These are phyloP conservation scores for Cottus gobio DNA, from an alignment of 2,113 vertebrate genomes.

Conservation along the genomic window DNA sequence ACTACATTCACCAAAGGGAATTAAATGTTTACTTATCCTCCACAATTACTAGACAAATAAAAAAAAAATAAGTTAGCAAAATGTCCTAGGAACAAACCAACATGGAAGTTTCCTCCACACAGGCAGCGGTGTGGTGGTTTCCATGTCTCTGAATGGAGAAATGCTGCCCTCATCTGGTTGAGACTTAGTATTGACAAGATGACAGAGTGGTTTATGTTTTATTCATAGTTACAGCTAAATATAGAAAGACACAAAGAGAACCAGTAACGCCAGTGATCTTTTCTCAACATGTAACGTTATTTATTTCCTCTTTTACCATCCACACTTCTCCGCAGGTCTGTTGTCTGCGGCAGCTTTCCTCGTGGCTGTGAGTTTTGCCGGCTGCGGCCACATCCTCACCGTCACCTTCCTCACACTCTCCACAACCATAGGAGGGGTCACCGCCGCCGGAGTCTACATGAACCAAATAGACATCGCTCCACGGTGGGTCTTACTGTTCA, in stretches of 20 bases:
- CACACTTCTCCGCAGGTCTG: conserved; percentile 65
- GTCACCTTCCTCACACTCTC: conserved; percentile 81
- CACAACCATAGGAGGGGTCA: conserved; percentile 67
- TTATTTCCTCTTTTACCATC: too few relatives aligned
- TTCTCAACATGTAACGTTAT: background rate
- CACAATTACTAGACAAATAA: background rate
- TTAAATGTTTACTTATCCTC: background rate
- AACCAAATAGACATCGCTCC: conserved; percentile 89
- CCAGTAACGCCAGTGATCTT: background rate
- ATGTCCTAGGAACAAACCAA: background rate
- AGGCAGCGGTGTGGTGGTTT: background rate
- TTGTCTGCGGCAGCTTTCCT: conserved; percentile 74
- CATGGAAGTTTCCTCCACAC: too few relatives aligned
- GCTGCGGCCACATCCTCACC: conserved; percentile 74
- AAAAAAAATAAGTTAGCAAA: too few relatives aligned
- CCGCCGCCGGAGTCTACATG: conserved; percentile 80
- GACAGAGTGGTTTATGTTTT: background rate
- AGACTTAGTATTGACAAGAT: background rate
- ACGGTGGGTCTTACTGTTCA: conserved; percentile 62
- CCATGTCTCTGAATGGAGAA: background rate
- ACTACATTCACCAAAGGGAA: background rate
- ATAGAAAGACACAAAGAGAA: background rate
- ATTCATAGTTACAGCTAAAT: background rate
- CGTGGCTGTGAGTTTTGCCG: conserved; percentile 71
- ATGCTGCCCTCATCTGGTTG: background rate